Evolutionary conservation across 2,888 invertebrate genomes (phyloP).

Genomic region (Agrochola lota): DNA sequence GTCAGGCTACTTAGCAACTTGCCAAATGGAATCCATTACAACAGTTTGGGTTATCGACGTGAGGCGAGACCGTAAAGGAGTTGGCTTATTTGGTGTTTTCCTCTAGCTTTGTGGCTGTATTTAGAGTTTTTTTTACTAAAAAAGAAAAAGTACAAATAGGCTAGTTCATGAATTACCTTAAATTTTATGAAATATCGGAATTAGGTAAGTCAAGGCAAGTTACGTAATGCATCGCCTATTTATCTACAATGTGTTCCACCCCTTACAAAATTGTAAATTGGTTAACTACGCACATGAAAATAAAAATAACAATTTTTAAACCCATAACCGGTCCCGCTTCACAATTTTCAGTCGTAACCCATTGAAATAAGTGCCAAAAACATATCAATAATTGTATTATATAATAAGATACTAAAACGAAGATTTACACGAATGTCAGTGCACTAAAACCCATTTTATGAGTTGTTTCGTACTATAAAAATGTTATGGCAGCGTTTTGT

Average conservation of each 20-base stretch:
- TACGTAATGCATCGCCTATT: background rate
- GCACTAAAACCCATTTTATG: constrained; percentile 81
- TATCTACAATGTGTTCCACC: background rate
- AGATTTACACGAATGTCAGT: constrained; percentile 76
- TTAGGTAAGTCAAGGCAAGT: background rate
- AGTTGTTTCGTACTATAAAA: constrained; percentile 84
- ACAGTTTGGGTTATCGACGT: constrained; percentile 67
- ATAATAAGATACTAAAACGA: constrained; percentile 70
- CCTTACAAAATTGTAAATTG: constrained; percentile 32
- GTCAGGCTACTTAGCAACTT: constrained; percentile 73
- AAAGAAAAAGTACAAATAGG: background rate
- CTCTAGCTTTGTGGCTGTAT: constrained; percentile 6
- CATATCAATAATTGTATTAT: constrained; percentile 53
- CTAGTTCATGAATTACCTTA: background rate
- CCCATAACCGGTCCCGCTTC: background rate
- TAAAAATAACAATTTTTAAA: constrained; percentile 41
- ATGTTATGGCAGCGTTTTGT: constrained; percentile 83
- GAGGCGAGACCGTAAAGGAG: constrained; percentile 60
- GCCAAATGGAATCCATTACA: constrained; percentile 78
- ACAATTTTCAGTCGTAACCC: constrained; percentile 48
- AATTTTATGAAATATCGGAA: background rate
- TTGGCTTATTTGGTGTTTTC: constrained; percentile 36
- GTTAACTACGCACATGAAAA: constrained; percentile 27
- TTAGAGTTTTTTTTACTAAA: constrained; percentile 15
- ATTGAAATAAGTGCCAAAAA: constrained; percentile 41